Conservation (phyloP, 2,888 invertebrate species). For the Heterodera filipjevi region DNA sequence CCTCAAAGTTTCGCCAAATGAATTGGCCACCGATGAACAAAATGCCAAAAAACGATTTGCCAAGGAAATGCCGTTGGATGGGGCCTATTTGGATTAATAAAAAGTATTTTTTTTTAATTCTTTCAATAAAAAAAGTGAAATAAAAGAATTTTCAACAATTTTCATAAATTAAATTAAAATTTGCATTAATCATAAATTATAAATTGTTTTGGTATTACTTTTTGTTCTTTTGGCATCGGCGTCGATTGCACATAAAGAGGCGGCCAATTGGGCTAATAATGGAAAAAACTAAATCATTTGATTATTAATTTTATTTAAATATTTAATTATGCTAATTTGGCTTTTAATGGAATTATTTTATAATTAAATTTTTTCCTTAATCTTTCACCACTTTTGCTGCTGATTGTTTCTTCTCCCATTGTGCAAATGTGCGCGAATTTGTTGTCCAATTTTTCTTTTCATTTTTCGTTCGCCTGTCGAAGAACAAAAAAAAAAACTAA, state of each 20-base stretch:
- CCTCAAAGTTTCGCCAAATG: neutral
- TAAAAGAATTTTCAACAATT: no score
- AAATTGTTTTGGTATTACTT: no score
- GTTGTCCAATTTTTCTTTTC: neutral
- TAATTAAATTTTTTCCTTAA: neutral
- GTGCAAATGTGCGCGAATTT: neutral
- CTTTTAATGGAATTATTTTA: no score
- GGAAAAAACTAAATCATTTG: no score
- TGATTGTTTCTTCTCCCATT: neutral
- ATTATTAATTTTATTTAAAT: neutral
- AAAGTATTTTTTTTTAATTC: neutral
- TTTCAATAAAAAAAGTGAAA: no score
- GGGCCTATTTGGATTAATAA: neutral
- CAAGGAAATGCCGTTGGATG: neutral
- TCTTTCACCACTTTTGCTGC: neutral
- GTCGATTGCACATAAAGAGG: no score
- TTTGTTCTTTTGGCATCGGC: no score
- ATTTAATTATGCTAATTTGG: no score
- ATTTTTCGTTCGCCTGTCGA: neutral
- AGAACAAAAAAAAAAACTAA: neutral
- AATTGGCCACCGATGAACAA: neutral
- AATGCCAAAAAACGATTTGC: neutral
- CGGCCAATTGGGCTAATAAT: no score
- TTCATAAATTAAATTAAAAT: no score
- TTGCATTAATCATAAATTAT: no score